A percentile compares a stretch with the other conserved stretches of the same genome.
These are phyloP conservation scores for Leptodactylus fallax DNA, from an alignment of 2,797 vertebrate genomes.

Conservation along the genomic window DNA sequence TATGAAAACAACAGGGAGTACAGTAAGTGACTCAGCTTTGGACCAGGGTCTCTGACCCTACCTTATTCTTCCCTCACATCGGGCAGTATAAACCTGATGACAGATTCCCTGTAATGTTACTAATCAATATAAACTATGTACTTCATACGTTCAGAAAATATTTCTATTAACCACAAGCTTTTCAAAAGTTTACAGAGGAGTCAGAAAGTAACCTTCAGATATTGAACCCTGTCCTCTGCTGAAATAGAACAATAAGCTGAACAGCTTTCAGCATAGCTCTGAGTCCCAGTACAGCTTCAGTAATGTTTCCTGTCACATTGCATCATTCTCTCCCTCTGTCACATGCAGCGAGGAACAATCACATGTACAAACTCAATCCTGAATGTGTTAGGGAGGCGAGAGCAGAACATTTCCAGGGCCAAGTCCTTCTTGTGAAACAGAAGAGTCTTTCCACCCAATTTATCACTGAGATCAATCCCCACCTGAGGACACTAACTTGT, in stretches of 20 bases:
- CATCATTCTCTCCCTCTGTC: slow-evolving; percentile 60
- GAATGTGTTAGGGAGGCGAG: slow-evolving; percentile 43
- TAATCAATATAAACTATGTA: background rate
- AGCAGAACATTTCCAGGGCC: slow-evolving; percentile 58
- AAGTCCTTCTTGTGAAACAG: slow-evolving; percentile 57
- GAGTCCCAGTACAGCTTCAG: slow-evolving; percentile 63
- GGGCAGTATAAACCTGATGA: too few relatives aligned
- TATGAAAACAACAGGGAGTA: too few relatives aligned
- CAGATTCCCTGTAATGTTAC: background rate
- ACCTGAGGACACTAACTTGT: slow-evolving; percentile 58
- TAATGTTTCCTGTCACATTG: slow-evolving; percentile 73
- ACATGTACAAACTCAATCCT: slow-evolving; percentile 56
- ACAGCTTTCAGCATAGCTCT: slow-evolving; percentile 62
- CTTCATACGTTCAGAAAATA: background rate
- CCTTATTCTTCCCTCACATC: too few relatives aligned
- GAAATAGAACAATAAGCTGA: slow-evolving; percentile 57
- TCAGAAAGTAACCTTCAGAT: slow-evolving; percentile 46
- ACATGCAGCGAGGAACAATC: slow-evolving; percentile 51
- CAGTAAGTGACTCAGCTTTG: too few relatives aligned
- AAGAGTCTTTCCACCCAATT: slow-evolving; percentile 61
- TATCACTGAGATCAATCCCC: slow-evolving; percentile 59
- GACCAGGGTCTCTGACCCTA: too few relatives aligned
- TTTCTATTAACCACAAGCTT: slow-evolving; percentile 2
- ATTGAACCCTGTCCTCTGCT: slow-evolving; percentile 58
- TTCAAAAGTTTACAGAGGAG: slow-evolving; percentile 9